These are phyloP conservation scores for Phrynocephalus versicolor DNA, from an alignment of 2,113 vertebrate species.

Conservation along the genomic window DNA sequence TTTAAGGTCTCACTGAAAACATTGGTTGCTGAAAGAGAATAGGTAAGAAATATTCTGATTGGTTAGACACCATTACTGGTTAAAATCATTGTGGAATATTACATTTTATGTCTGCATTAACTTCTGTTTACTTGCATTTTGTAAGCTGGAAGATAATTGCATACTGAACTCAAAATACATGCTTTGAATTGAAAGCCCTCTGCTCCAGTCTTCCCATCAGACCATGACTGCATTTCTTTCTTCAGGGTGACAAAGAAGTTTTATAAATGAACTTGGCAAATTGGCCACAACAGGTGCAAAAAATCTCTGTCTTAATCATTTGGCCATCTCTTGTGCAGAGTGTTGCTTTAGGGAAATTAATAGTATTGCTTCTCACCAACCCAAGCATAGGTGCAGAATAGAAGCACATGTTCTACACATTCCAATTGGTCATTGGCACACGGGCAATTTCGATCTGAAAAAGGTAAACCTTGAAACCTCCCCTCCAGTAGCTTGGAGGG, in stretches of 20 bases:
- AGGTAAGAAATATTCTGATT: background rate
- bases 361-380: conserved; percentile 46
- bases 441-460: no score
- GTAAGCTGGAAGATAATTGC: background rate
- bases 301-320: conserved; percentile 68
- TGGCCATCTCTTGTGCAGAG: conserved; percentile 54
- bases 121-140: conserved; percentile 11
- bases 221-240: conserved; percentile 32
- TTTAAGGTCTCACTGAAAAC: background rate
- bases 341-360: conserved; percentile 64
- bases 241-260: conserved; percentile 43
- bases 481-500: no score
- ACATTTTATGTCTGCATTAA: background rate
- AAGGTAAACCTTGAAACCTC: no score
- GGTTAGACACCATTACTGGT: background rate
- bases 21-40: background rate
- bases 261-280: conserved; percentile 54
- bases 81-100: background rate
- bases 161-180: background rate
- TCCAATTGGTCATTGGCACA: no score
- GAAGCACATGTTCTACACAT: no score
- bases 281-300: conserved; percentile 61
- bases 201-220: conserved; percentile 30
- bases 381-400: no score
- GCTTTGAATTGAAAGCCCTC: conserved; percentile 22